These are phyloP conservation scores for Ispidina lecontei DNA, from an alignment of 2,797 vertebrate genomes.

Conservation along the genomic window DNA sequence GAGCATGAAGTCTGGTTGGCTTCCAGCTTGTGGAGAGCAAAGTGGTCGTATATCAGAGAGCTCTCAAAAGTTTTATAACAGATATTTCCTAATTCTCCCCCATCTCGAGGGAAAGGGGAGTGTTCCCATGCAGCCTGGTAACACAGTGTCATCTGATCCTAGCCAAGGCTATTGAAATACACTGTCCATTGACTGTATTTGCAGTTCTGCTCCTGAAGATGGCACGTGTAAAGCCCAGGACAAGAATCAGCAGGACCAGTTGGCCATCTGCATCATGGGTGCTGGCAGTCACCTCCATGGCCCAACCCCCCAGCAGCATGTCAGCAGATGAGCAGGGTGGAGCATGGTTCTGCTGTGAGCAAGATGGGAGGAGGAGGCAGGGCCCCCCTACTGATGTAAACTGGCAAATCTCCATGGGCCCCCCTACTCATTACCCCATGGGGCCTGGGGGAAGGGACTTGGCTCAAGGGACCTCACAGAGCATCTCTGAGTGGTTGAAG, in stretches of 20 bases:
- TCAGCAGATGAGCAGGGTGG: not conserved
- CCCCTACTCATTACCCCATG: rapidly evolving
- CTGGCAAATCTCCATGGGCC: not conserved
- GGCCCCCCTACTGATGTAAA: rapidly evolving
- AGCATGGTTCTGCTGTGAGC: not conserved
- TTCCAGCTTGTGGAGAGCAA: conserved; percentile 29
- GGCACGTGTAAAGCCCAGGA: not conserved
- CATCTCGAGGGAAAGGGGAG: conserved; percentile 33
- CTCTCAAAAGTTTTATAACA: conserved; percentile 61
- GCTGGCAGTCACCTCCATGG: not conserved
- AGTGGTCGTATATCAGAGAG: conserved; percentile 54
- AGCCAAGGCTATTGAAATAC: not conserved
- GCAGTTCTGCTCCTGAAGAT: not conserved
- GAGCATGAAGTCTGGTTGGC: conserved; percentile 59
- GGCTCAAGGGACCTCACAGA: not conserved
- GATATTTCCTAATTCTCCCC: conserved; percentile 56
- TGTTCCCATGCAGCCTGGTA: not conserved
- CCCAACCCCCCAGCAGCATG: rapidly evolving
- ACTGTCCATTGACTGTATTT: not conserved
- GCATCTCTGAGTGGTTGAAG: not conserved
- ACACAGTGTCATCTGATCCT: not conserved
- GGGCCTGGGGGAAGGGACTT: not conserved
- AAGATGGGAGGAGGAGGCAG: not conserved
- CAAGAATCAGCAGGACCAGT: not conserved
- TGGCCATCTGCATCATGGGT: not conserved